A percentile compares a stretch with the other conserved stretches of the same genome.
These are phyloP conservation scores for Rallus limicola DNA, from an alignment of 2,113 vertebrate species.

Conservation along the genomic window DNA sequence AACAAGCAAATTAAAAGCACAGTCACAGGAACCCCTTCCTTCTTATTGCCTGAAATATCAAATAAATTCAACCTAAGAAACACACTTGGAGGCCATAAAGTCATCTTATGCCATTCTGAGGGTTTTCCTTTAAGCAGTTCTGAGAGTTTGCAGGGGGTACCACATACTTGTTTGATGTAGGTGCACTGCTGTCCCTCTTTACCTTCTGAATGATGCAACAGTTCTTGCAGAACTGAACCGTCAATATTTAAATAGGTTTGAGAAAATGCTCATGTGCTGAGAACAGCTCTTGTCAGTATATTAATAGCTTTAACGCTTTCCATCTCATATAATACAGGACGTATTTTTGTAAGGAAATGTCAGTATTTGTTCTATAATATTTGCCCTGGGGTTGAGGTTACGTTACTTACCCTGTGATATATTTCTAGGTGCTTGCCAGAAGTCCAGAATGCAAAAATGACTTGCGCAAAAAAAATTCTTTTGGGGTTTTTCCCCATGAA, in stretches of 20 bases:
- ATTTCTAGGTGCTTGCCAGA: background rate
- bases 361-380: background rate
- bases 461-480: background rate
- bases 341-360: background rate
- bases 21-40: background rate
- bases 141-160: background rate
- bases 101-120: background rate
- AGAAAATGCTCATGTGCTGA: constrained; percentile 27
- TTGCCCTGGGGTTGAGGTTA: background rate
- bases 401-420: background rate
- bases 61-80: background rate
- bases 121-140: background rate
- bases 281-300: background rate
- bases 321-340: background rate
- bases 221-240: background rate
- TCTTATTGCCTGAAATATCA: background rate
- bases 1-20: constrained; percentile 30
- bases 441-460: background rate
- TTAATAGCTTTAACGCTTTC: background rate
- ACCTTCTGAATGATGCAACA: constrained; percentile 22
- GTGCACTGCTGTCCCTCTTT: constrained; percentile 4
- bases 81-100: background rate
- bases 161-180: background rate
- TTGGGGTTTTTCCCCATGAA: background rate
- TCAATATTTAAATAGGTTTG: background rate